Evolutionary conservation across 2,888 invertebrate genomes (phyloP), one percentile per base, ranked within the genome.

Genomic region (Drosophila anomalata): DNA sequence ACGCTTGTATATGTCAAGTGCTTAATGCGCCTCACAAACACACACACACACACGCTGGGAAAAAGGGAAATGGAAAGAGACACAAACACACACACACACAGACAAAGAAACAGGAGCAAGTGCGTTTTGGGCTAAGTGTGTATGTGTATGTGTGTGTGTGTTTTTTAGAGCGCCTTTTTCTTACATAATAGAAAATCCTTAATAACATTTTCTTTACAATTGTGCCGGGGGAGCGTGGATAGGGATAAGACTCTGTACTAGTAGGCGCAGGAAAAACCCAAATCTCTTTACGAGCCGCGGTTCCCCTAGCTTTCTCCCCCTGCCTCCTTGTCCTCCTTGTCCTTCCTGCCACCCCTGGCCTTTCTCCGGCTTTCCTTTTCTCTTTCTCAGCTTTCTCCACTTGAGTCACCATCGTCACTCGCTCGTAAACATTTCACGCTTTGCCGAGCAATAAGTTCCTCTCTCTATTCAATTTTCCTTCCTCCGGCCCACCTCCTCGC

Each of bases 171-270:
- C 55, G 87, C 81, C 81, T 79, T 83, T 87, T 86, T 89, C 75
- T 81, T 87, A 81, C 84, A 83, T 84, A 89, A 86, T 82, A 84
- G 84, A 89, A 89, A 89, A 89, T 80, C 89, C 89, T 87, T 88
- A 88, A 88, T 88, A 89, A 89, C 88, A 89, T 89, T 88, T 89
- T 86, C 87, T 86, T 86, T 81, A 78, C 81, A 77, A 85, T 88
- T 87, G 71, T 73, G 76, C 68, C 67, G 44, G 12, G 41, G 9
- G 29, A 9, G 9, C 0, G 29, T 8, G 29, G 29, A 29, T 29
- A 29, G 44, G 12, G 52, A 47, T 39, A 14, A 14, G 39, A 39
- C 7, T 14, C 14, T 33, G 14, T 8, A 31, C 24, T 44, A 29
- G 63, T n/a, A 36, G 39, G 39, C 39, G 14, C 39, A 2, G 12